These are phyloP conservation scores for Cheumatopsyche charites DNA, from an alignment of 1,140 invertebrate genomes.

Conservation along the genomic window DNA sequence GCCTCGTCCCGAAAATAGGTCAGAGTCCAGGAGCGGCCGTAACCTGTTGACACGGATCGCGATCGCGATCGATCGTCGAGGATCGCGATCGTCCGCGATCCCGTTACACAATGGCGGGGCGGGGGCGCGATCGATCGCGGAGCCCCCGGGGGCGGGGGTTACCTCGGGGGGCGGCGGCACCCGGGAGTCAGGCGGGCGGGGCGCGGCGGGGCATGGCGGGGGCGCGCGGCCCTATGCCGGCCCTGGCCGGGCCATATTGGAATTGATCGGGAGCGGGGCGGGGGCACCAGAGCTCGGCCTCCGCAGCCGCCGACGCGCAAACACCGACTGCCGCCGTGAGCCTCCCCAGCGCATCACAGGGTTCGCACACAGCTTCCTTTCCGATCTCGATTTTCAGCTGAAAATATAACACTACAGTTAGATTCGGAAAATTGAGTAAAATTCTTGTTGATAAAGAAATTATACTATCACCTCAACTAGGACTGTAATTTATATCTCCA, in stretches of 20 bases:
- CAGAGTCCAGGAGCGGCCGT: background rate
- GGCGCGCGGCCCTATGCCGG: constrained; percentile 24
- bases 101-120: background rate
- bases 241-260: constrained; percentile 29
- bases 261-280: constrained; percentile 28
- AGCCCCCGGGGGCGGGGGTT: constrained; percentile 1
- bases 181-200: background rate
- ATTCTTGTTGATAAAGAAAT: too few species aligned
- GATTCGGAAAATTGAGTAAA: too few species aligned
- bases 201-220: background rate
- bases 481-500: too few species aligned
- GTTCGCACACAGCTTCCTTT: constrained; percentile 9
- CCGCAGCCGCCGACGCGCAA: constrained; percentile 38
- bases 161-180: background rate
- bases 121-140: background rate
- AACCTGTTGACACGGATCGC: constrained; percentile 20
- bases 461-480: too few species aligned
- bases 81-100: background rate
- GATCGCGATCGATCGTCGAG: background rate
- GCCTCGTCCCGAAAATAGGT: too few species aligned
- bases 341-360: background rate
- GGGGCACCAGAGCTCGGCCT: constrained; percentile 24
- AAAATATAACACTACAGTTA: too few species aligned
- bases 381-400: background rate
- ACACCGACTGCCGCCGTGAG: constrained; percentile 37